Evolutionary conservation across 1,140 invertebrate genomes (phyloP).

Genomic region (Drosophila sproati): DNA sequence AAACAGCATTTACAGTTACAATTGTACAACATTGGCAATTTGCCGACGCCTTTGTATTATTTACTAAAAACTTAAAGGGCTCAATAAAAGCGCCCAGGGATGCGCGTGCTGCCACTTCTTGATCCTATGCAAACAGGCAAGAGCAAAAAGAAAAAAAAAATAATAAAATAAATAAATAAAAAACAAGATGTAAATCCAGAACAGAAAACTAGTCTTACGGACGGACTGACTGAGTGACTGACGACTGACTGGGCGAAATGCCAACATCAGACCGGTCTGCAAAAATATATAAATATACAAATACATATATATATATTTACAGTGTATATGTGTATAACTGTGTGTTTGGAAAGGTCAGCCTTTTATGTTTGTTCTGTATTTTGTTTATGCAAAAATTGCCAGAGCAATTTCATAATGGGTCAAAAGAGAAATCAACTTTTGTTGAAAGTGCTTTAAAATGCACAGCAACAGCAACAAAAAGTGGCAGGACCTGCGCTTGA

Average conservation of each 20-base stretch:
- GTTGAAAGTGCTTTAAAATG: constrained; percentile 82
- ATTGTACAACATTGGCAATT: constrained; percentile 66
- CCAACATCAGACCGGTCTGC: constrained; percentile 29
- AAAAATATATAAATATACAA: constrained; percentile 5
- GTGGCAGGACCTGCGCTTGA: constrained; percentile 68
- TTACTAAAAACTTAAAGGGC: constrained; percentile 82
- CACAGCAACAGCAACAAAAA: constrained; percentile 55
- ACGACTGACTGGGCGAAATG: constrained; percentile 38
- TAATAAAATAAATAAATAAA: not conserved
- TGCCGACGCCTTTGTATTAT: constrained; percentile 72
- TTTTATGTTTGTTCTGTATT: constrained; percentile 80
- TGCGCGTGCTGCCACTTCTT: constrained; percentile 58
- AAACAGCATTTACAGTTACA: constrained; percentile 55
- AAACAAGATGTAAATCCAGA: constrained; percentile 34
- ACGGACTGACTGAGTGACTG: constrained; percentile 40
- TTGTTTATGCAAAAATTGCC: constrained; percentile 83
- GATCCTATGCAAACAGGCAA: constrained; percentile 75
- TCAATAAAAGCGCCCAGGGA: constrained; percentile 77
- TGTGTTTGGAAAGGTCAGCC: constrained; percentile 63
- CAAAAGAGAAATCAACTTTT: constrained; percentile 83
- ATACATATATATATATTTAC: constrained; percentile 24
- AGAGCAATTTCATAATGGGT: constrained; percentile 83
- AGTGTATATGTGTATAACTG: constrained; percentile 28
- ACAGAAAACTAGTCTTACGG: constrained; percentile 38
- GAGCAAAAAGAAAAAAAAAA: not conserved